These are phyloP conservation scores for Crotalus tigris DNA, from an alignment of 2,113 vertebrate species.

Conservation along the genomic window DNA sequence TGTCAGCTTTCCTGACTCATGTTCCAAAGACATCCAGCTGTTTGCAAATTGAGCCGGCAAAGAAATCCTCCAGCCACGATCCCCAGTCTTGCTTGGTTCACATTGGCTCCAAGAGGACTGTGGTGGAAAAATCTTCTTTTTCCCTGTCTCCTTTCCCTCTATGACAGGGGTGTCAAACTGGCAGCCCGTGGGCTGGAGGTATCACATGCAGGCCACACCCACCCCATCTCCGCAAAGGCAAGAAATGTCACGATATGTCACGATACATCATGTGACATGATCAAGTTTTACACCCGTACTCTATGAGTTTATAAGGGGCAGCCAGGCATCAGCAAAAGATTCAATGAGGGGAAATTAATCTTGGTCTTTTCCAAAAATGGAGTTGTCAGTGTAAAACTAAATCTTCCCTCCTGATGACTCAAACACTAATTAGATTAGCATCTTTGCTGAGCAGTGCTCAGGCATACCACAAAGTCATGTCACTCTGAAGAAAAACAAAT, in stretches of 20 bases:
- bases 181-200: too few species aligned
- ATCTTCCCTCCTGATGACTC: slow-evolving; percentile 25
- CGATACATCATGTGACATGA: too few species aligned
- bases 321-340: slow-evolving; percentile 1
- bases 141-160: background rate
- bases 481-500: background rate
- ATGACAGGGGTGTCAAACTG: too few species aligned
- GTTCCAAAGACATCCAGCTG: slow-evolving; percentile 15
- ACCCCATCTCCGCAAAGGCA: too few species aligned
- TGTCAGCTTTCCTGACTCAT: background rate
- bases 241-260: too few species aligned
- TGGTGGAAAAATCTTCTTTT: background rate
- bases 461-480: background rate
- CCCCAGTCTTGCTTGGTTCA: slow-evolving; percentile 6
- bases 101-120: background rate
- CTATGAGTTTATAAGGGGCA: slow-evolving; percentile 10
- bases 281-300: too few species aligned
- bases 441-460: slow-evolving; percentile 13
- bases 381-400: slow-evolving; percentile 21
- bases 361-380: background rate
- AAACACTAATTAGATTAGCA: slow-evolving; percentile 27
- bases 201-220: too few species aligned
- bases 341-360: slow-evolving; percentile 4
- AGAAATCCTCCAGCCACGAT: slow-evolving; percentile 25
- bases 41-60: background rate